Conservation (phyloP, 2,888 invertebrate species). For the Stenchaetothrips biformis region DNA sequence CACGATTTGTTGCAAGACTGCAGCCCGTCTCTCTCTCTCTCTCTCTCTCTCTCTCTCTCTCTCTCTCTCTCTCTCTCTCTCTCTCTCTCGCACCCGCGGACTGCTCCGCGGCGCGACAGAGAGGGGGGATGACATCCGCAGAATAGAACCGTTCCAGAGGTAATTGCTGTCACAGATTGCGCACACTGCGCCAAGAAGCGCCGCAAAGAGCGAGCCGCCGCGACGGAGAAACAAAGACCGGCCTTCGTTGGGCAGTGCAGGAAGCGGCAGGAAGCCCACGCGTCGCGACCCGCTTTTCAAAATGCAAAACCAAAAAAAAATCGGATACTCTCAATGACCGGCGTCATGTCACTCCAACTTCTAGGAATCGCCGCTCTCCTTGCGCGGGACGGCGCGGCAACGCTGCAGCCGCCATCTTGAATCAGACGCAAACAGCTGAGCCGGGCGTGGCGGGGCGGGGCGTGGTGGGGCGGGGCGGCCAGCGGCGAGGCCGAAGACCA, state of each 20-base stretch:
- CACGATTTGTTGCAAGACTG: no score
- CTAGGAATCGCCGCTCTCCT: no score
- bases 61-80: conserved; percentile 22
- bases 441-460: neutral
- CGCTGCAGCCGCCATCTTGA: neutral
- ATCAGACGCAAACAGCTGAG: neutral
- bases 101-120: no score
- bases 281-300: no score
- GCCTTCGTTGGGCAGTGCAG: neutral
- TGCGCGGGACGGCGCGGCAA: neutral
- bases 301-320: no score
- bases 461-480: neutral
- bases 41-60: conserved; percentile 17
- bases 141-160: neutral
- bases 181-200: neutral
- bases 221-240: neutral
- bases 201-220: neutral
- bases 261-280: no score
- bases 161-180: conserved; percentile 11
- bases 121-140: conserved; percentile 2
- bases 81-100: neutral
- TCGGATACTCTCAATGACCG: no score
- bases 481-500: neutral
- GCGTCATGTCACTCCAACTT: no score
- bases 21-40: neutral